Conservation (phyloP, 1,140 invertebrate species). For the Eriosoma lanigerum region DNA sequence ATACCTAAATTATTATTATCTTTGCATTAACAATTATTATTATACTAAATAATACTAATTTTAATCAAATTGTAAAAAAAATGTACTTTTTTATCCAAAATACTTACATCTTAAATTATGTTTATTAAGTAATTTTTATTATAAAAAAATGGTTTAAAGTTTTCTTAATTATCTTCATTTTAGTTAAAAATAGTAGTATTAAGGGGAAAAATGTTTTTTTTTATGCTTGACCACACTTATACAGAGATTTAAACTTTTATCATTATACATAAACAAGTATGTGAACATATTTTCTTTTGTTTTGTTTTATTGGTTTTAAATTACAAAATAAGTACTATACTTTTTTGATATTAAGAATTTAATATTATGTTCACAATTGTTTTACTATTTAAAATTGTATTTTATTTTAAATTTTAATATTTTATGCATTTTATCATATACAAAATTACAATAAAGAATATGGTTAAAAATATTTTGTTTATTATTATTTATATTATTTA, state of each 20-base stretch:
- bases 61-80: too few species aligned
- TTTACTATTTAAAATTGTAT: neutral
- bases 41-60: too few species aligned
- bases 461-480: too few species aligned
- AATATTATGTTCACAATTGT: neutral
- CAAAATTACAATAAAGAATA: too few species aligned
- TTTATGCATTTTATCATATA: too few species aligned
- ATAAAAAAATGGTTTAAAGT: neutral
- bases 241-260: slow-evolving; percentile 20
- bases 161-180: neutral
- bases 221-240: slow-evolving; percentile 11
- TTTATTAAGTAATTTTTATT: too few species aligned
- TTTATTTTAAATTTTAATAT: neutral
- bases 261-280: neutral
- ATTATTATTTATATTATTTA: too few species aligned
- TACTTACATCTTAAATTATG: too few species aligned
- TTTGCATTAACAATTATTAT: too few species aligned
- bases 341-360: slow-evolving; percentile 7
- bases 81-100: too few species aligned
- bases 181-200: neutral
- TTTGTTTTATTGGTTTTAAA: neutral
- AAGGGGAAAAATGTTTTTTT: slow-evolving; percentile 10
- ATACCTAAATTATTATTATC: too few species aligned
- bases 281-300: neutral
- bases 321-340: neutral